Conservation (phyloP, 2,888 invertebrate species). For the Amphipyra tragopoginis region DNA sequence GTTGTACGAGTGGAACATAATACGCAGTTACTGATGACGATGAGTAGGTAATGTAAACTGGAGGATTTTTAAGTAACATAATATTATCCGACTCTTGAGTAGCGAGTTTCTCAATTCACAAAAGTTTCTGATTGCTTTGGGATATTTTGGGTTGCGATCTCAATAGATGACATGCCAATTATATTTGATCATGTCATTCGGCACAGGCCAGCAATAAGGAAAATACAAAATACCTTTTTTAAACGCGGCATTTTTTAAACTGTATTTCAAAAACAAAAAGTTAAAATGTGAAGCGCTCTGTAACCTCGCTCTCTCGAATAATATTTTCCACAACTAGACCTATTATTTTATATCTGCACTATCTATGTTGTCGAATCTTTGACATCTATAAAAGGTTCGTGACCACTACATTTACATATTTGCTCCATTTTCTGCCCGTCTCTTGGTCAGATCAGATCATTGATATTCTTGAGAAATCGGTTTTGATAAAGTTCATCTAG, state of each 20-base stretch:
- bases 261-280: not conserved
- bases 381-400: constrained; percentile 15
- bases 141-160: constrained; percentile 13
- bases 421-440: constrained; percentile 18
- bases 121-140: not conserved
- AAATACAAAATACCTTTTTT: not conserved
- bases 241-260: no score
- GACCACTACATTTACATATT: constrained; percentile 22
- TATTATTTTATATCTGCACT: constrained; percentile 10
- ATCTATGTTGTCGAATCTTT: constrained; percentile 23
- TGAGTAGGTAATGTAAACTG: constrained; percentile 7
- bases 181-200: constrained; percentile 5
- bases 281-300: no score
- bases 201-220: not conserved
- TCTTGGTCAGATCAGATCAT: not conserved
- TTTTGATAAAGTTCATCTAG: constrained; percentile 7
- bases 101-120: no score
- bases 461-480: constrained; percentile 3
- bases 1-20: constrained; percentile 18
- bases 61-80: constrained; percentile 14
- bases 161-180: constrained; percentile 11
- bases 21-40: constrained; percentile 10
- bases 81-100: not conserved
- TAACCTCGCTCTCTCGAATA: no score
- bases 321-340: not conserved